A percentile compares a stretch with the other conserved stretches of the same genome.
phyloP scores from a whole-genome alignment of 1,140 invertebrate species.

The Arion vulgaris region DNA sequence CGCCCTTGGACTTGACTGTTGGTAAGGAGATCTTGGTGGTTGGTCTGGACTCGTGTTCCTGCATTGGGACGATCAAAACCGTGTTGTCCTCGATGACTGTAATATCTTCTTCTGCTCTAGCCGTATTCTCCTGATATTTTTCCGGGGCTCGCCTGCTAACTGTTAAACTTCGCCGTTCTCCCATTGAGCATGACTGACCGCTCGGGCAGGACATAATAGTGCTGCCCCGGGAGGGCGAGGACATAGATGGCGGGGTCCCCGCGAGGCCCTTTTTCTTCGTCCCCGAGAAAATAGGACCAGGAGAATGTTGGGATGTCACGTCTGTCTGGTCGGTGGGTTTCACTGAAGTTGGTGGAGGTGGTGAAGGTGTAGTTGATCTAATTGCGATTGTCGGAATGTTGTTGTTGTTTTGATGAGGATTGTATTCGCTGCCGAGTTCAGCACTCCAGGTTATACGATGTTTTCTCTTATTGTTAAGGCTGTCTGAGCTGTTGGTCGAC shows the following conservation, averaged over 20 bases:
- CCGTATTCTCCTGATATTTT: slow-evolving; percentile 22
- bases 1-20: slow-evolving; percentile 33
- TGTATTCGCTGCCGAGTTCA: not conserved
- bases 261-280: not conserved
- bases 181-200: slow-evolving; percentile 38
- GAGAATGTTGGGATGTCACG: not conserved
- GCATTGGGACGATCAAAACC: slow-evolving; percentile 35
- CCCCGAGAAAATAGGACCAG: not conserved
- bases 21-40: slow-evolving; percentile 38
- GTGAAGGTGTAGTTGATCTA: slow-evolving; percentile 11
- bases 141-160: slow-evolving; percentile 23
- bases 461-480: slow-evolving; percentile 14
- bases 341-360: not conserved
- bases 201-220: slow-evolving; percentile 33
- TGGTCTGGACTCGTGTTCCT: slow-evolving; percentile 28
- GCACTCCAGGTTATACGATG: slow-evolving; percentile 19
- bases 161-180: slow-evolving; percentile 14
- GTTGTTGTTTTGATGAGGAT: slow-evolving; percentile 17
- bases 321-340: not conserved
- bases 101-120: slow-evolving; percentile 29
- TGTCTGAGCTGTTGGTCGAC: not conserved
- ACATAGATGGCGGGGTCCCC: not conserved
- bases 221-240: slow-evolving; percentile 21
- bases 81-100: slow-evolving; percentile 32
- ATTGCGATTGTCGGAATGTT: not conserved